Percentiles rank a stretch among this genome's conserved stretches.
These are phyloP conservation scores for Papilio protenor DNA, from an alignment of 2,888 invertebrate species.

Conservation along the genomic window DNA sequence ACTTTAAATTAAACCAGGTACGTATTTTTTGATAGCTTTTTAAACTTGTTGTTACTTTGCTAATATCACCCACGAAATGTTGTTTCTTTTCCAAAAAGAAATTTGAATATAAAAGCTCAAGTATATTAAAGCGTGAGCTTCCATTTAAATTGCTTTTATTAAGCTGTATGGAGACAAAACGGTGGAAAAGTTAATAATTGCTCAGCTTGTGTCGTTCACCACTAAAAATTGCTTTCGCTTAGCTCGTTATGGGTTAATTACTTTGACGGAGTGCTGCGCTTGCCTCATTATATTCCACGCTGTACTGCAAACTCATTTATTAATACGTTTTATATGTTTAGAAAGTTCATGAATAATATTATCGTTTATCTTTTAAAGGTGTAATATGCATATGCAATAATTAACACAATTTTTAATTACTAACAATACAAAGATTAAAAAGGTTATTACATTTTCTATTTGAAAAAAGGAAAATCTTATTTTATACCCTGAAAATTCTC, in stretches of 20 bases:
- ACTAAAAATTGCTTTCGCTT: constrained; percentile 33
- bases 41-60: too few relatives aligned
- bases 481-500: too few relatives aligned
- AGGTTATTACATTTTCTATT: too few relatives aligned
- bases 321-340: constrained; percentile 9
- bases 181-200: constrained; percentile 22
- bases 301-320: constrained; percentile 16
- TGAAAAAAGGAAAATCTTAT: too few relatives aligned
- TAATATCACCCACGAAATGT: background rate
- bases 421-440: background rate
- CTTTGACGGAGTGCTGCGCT: constrained; percentile 28
- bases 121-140: background rate
- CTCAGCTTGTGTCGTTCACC: constrained; percentile 14
- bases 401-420: background rate
- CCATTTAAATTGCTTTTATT: constrained; percentile 6
- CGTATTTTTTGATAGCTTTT: too few relatives aligned
- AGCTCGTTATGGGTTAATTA: constrained; percentile 39
- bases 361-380: background rate
- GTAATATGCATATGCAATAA: background rate
- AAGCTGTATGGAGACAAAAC: constrained; percentile 17
- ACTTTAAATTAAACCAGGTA: too few relatives aligned
- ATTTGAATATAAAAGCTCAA: background rate
- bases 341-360: background rate
- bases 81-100: background rate
- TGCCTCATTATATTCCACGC: constrained; percentile 21